A percentile compares a stretch with the other conserved stretches of the same genome.
Conservation (phyloP, 1,140 invertebrate genomes). For the Tyrophagus putrescentiae region DNA sequence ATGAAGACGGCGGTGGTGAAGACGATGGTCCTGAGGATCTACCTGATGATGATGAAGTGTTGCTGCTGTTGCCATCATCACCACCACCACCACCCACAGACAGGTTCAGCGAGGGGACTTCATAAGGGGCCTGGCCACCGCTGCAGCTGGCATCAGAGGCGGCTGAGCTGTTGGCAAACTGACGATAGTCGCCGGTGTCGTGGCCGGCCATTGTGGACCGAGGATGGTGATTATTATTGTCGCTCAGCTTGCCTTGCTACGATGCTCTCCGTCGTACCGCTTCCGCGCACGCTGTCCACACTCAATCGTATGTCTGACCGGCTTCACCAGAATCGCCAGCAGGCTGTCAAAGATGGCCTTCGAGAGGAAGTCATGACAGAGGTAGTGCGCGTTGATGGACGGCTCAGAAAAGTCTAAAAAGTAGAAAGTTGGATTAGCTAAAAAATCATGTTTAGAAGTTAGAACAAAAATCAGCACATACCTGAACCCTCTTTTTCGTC, state of each 20-base stretch:
- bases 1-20: constrained; percentile 2
- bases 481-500: no score
- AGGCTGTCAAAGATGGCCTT: constrained; percentile 61
- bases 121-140: no score
- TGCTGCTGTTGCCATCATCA: not conserved
- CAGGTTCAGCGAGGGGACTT: no score
- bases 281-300: not conserved
- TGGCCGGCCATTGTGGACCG: no score
- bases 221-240: no score
- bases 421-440: no score
- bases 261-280: not conserved
- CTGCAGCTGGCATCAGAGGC: no score
- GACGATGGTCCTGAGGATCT: not conserved
- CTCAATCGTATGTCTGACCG: constrained; percentile 50
- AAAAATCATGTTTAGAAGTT: no score
- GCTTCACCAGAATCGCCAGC: constrained; percentile 60
- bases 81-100: not conserved
- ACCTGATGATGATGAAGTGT: not conserved
- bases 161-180: no score
- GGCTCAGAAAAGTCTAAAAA: no score
- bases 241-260: not conserved
- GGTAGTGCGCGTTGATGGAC: not conserved
- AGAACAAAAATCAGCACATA: no score
- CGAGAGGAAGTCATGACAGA: not conserved
- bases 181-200: no score